These are phyloP conservation scores for Drosophila buzzatii DNA, from an alignment of 2,888 invertebrate genomes.

Conservation along the genomic window DNA sequence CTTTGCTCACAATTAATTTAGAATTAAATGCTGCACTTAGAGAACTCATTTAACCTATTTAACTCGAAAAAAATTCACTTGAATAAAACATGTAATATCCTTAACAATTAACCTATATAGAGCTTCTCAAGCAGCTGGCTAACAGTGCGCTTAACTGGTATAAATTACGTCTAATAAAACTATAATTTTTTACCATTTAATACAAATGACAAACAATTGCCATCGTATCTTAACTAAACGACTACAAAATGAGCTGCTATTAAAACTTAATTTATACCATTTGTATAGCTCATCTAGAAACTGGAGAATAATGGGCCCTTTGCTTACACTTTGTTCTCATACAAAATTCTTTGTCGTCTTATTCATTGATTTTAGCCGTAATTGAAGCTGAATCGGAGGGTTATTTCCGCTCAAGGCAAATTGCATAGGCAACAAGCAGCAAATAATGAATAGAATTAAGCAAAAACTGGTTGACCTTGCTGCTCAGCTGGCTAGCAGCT, in stretches of 20 bases:
- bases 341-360: slow-evolving; percentile 29
- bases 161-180: slow-evolving; percentile 1
- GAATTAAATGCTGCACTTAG: background rate
- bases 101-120: background rate
- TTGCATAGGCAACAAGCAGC: slow-evolving; percentile 31
- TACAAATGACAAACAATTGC: background rate
- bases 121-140: background rate
- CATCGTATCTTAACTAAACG: background rate
- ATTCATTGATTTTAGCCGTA: slow-evolving; percentile 64
- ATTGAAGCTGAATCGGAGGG: slow-evolving; percentile 47
- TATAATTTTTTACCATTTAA: slow-evolving; percentile 2
- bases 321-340: background rate
- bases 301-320: background rate
- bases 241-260: background rate
- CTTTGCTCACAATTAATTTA: background rate
- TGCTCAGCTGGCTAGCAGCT: background rate
- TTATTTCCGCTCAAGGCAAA: slow-evolving; percentile 52
- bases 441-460: slow-evolving; percentile 11
- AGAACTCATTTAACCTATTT: background rate
- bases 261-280: background rate
- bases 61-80: background rate
- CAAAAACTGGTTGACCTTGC: slow-evolving; percentile 68
- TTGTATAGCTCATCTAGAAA: background rate
- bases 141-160: background rate
- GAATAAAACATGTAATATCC: background rate